Base-by-base conservation (phyloP, 2,888 invertebrate species). In the Pardosa pseudoannulata region DNA sequence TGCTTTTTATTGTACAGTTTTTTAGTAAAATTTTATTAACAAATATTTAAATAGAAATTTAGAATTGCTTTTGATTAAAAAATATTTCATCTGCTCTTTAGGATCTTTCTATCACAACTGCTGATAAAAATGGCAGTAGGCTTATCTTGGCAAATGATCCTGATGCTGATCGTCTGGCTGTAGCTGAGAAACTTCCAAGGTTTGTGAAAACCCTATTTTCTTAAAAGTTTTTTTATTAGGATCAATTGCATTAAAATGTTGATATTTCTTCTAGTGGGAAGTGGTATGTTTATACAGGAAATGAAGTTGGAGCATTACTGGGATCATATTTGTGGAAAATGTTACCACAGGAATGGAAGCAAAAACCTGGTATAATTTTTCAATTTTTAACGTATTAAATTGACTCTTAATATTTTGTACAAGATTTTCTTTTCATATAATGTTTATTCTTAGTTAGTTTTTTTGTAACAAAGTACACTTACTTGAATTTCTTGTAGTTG, bases 141-240 rank as follows among this genome's bases (percentile, higher is more conserved):
- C 92, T 98, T 5, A 96, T 99, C 89, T 93, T 99, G 71, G 98
- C 98, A 11, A 99, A 99, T 92, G 99, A 99, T 92, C 99, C 99
- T 0, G 99, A 99, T 92, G 99, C 99, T 0, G 99, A 99, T 92
- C 94, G 99, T 80, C 93, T 98, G 89, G 98, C 98, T 0, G 94
- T 97, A 29, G 99, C 98, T 0, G 98, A 98, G 91, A 96, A 95
- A 91, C 93, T 29, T 41, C 67, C 13, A 16, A 75, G 27, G 64
- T 64, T n/a, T 36, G 19, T 32, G 29, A 32, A 16, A 32, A 6
- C 7, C 32, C 32, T 7, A 13, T 32, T 13, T 32, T 68, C 7
- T 29, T 67, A 11, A 16, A n/a, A 13, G 6, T 68, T 31, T n/a
- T 29, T 68, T 29, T 19, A n/a, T 27, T 16, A 5, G n/a, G n/a